These are phyloP conservation scores for Caranx melampygus DNA, from an alignment of 2,113 vertebrate species.

Conservation along the genomic window DNA sequence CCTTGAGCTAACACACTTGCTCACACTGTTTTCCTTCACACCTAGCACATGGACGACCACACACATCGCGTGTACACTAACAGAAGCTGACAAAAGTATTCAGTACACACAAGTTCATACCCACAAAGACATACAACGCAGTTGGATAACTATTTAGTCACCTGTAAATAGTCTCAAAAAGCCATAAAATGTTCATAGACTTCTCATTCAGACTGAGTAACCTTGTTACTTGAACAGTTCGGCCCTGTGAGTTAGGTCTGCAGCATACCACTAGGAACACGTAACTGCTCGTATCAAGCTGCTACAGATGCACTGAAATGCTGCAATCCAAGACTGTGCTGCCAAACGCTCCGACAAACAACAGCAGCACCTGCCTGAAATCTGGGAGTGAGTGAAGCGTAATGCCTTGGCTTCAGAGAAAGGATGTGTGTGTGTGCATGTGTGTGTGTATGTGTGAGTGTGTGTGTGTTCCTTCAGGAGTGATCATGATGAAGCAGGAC, in stretches of 20 bases:
- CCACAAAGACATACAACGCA: neutral
- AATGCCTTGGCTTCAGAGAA: constrained; percentile 66
- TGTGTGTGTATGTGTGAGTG: constrained; percentile 37
- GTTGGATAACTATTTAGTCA: constrained; percentile 3
- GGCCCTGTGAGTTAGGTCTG: constrained; percentile 42
- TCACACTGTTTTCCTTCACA: constrained; percentile 30
- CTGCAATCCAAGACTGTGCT: constrained; percentile 64
- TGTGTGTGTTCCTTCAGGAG: constrained; percentile 65
- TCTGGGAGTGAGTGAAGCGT: constrained; percentile 68
- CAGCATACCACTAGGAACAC: constrained; percentile 68
- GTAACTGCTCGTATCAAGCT: constrained; percentile 69
- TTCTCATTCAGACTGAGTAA: constrained; percentile 41
- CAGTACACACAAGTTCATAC: neutral
- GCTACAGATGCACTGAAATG: constrained; percentile 73
- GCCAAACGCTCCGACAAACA: constrained; percentile 72
- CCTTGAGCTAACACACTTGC: constrained; percentile 24
- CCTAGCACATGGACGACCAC: constrained; percentile 7
- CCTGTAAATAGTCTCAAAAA: constrained; percentile 33
- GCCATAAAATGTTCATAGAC: constrained; percentile 26
- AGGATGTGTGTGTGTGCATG: constrained; percentile 43
- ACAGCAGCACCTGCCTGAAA: constrained; percentile 80
- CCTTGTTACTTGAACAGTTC: constrained; percentile 33
- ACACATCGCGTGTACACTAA: neutral
- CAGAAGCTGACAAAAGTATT: neutral
- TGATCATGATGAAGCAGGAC: constrained; percentile 78